Conservation (phyloP, 2,888 invertebrate species). For the Spatulosminthurus flaviceps region DNA sequence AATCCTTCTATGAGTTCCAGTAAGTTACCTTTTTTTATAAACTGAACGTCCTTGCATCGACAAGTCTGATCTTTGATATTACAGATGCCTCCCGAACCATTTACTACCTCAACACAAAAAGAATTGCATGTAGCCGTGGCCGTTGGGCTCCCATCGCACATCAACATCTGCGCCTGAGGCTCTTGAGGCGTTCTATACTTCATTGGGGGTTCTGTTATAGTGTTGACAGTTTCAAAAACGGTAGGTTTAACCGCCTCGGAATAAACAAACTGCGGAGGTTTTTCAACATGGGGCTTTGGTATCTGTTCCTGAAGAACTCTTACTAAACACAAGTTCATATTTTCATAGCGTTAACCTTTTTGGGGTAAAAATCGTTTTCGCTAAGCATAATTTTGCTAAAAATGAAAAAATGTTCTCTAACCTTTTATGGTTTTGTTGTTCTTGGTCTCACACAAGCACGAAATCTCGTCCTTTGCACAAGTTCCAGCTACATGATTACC, state of each 20-base stretch:
- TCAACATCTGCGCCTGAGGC: conserved; percentile 43
- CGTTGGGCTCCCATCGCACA: conserved; percentile 53
- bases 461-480: conserved; percentile 53
- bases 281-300: conserved; percentile 49
- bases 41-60: conserved; percentile 53
- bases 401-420: conserved; percentile 32
- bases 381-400: background rate
- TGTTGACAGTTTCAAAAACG: background rate
- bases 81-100: conserved; percentile 49
- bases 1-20: background rate
- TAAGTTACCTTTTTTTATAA: conserved; percentile 28
- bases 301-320: conserved; percentile 56
- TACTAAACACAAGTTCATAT: conserved; percentile 53
- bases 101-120: conserved; percentile 54
- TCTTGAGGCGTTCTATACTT: background rate
- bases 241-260: background rate
- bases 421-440: conserved; percentile 53
- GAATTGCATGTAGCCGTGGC: conserved; percentile 53
- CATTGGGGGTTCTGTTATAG: background rate
- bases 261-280: background rate
- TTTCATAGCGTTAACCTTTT: too few relatives aligned
- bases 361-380: background rate
- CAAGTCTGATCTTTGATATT: conserved; percentile 52
- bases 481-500: conserved; percentile 48
- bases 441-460: conserved; percentile 54